phyloP scores from a whole-genome alignment of 2,888 invertebrate genomes.

The Drosophila mimica region DNA sequence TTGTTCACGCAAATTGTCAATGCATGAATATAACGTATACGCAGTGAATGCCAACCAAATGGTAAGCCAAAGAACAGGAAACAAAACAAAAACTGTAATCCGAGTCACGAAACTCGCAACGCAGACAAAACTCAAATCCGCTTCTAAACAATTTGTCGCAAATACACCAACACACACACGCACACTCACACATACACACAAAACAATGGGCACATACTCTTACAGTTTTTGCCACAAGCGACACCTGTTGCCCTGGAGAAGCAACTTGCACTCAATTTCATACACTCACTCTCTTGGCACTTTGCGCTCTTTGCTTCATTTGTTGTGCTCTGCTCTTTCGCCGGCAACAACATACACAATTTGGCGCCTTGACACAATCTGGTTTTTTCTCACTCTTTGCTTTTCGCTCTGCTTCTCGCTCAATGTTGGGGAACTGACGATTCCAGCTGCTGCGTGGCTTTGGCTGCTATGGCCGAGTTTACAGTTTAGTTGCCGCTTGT shows the following conservation, averaged over 20 bases:
- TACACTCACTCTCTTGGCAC: slow-evolving; percentile 7
- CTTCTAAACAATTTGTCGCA: slow-evolving; percentile 69
- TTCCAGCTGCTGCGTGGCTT: slow-evolving; percentile 58
- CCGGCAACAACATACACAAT: slow-evolving; percentile 57
- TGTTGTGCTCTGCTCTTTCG: slow-evolving; percentile 75
- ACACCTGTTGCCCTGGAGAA: slow-evolving; percentile 55
- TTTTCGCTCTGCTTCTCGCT: slow-evolving; percentile 43
- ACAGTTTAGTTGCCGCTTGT: slow-evolving; percentile 75
- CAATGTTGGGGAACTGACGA: slow-evolving; percentile 41
- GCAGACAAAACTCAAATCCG: slow-evolving; percentile 49
- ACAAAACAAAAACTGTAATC: slow-evolving; percentile 66
- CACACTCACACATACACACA: slow-evolving; percentile 21
- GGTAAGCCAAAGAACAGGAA: slow-evolving; percentile 43
- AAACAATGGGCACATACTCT: not conserved
- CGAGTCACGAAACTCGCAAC: slow-evolving; percentile 54
- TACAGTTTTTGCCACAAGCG: slow-evolving; percentile 25
- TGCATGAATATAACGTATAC: slow-evolving; percentile 53
- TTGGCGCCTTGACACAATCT: slow-evolving; percentile 46
- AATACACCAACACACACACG: slow-evolving; percentile 7
- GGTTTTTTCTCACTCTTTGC: slow-evolving; percentile 50
- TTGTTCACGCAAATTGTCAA: slow-evolving; percentile 34
- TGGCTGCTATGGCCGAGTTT: slow-evolving; percentile 47
- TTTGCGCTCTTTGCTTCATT: slow-evolving; percentile 38
- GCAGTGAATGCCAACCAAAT: slow-evolving; percentile 26
- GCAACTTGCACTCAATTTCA: slow-evolving; percentile 31